Conservation (phyloP, 2,888 invertebrate species). For the Myathropa florea region DNA sequence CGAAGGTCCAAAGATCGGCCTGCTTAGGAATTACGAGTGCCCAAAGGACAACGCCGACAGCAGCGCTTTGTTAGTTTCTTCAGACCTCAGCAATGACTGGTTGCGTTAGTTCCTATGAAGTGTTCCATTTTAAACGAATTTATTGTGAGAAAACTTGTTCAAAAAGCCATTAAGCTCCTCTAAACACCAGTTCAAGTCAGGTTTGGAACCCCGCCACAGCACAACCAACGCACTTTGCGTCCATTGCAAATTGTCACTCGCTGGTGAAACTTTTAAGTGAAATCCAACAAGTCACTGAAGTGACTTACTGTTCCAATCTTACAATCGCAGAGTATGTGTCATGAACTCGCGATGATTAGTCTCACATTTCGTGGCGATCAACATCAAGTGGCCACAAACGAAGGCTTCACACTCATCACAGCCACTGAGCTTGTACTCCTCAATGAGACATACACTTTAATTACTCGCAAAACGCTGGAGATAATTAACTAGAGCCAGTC, state of each 20-base stretch:
- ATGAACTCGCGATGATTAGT: not conserved
- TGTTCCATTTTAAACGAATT: too few species aligned
- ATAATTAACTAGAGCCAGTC: conserved; percentile 4
- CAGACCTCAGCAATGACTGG: too few species aligned
- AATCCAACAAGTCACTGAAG: not conserved
- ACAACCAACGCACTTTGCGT: not conserved
- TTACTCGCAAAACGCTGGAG: not conserved
- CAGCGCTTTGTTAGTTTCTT: too few species aligned
- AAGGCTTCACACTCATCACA: not conserved
- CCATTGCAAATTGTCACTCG: not conserved
- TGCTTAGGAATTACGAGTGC: too few species aligned
- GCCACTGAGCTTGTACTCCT: not conserved
- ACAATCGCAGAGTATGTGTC: not conserved
- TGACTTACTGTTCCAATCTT: not conserved
- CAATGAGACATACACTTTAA: not conserved
- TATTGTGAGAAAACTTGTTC: too few species aligned
- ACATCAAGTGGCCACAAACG: not conserved
- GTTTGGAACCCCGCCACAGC: not conserved
- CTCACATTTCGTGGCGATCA: not conserved
- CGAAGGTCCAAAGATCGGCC: too few species aligned
- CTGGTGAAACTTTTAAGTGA: not conserved
- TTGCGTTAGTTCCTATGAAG: too few species aligned
- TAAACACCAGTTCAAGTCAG: too few species aligned
- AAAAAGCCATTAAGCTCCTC: too few species aligned
- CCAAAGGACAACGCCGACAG: too few species aligned